Evolutionary conservation across 2,888 invertebrate species (phyloP).

Genomic region (Andrena haemorrhoa): DNA sequence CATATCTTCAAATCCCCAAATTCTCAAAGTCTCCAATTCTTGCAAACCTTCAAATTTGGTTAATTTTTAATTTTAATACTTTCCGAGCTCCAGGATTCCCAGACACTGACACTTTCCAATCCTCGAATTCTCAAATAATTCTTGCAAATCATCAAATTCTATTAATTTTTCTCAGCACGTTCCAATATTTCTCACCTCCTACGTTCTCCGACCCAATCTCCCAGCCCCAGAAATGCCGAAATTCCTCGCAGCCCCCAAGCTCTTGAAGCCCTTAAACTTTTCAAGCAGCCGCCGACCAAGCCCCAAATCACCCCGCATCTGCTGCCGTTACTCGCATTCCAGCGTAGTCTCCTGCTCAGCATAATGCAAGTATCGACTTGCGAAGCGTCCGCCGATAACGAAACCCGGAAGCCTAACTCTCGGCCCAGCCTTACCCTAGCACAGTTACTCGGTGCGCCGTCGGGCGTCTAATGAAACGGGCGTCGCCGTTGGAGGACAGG

Average conservation of each 20-base stretch:
- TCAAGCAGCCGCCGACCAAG: too few species aligned
- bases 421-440: background rate
- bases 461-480: conserved; percentile 28
- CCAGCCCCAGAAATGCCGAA: too few species aligned
- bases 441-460: conserved; percentile 16
- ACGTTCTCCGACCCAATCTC: background rate
- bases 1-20: too few species aligned
- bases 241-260: too few species aligned
- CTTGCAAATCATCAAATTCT: background rate
- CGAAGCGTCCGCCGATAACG: background rate
- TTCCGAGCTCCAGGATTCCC: too few species aligned
- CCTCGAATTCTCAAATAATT: background rate
- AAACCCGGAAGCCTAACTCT: conserved; percentile 37
- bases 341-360: background rate
- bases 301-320: too few species aligned
- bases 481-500: conserved; percentile 44
- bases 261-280: too few species aligned
- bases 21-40: too few species aligned
- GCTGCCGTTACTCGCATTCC: background rate
- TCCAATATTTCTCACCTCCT: background rate
- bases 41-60: too few species aligned
- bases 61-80: too few species aligned
- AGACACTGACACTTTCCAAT: too few species aligned
- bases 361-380: background rate
- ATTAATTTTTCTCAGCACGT: background rate